A percentile compares a stretch with the other conserved stretches of the same genome.
These are phyloP conservation scores for Halcyon badia DNA, from an alignment of 2,797 vertebrate genomes.

Conservation along the genomic window DNA sequence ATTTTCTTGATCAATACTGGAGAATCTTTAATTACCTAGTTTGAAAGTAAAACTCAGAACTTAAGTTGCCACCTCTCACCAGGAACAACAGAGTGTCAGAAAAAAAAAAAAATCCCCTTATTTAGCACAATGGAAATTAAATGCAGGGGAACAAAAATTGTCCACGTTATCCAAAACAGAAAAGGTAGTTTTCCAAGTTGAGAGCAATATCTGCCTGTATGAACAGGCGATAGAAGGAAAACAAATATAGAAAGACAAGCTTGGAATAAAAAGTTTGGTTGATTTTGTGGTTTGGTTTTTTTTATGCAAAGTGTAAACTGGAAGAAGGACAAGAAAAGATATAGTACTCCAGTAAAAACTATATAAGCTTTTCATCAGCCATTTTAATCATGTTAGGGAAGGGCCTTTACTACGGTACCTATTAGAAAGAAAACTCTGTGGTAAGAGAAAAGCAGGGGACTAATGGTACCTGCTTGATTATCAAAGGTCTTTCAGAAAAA, in stretches of 20 bases:
- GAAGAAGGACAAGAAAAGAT: not conserved
- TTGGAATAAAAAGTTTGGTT: not conserved
- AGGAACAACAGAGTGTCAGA: not conserved
- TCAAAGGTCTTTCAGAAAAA: not conserved
- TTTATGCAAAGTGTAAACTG: not conserved
- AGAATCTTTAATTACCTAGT: not conserved
- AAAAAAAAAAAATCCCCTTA: no score
- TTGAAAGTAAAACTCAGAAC: not conserved
- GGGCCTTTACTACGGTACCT: not conserved
- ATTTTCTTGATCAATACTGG: not conserved
- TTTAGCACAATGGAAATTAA: not conserved
- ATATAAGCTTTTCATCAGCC: not conserved
- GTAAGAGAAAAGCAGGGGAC: not conserved
- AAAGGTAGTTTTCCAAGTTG: not conserved
- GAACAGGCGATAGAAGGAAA: not conserved
- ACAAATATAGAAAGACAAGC: not conserved
- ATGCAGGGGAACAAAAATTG: not conserved
- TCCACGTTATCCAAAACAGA: fast-evolving
- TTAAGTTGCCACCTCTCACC: not conserved
- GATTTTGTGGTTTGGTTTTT: not conserved
- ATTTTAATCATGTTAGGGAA: not conserved
- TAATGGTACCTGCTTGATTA: not conserved
- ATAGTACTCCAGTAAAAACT: not conserved
- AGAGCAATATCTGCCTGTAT: not conserved
- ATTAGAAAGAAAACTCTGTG: not conserved